Percentiles rank a stretch among this genome's conserved stretches.
Conservation (phyloP, 2,113 vertebrate species). For the Theristicus caerulescens region DNA sequence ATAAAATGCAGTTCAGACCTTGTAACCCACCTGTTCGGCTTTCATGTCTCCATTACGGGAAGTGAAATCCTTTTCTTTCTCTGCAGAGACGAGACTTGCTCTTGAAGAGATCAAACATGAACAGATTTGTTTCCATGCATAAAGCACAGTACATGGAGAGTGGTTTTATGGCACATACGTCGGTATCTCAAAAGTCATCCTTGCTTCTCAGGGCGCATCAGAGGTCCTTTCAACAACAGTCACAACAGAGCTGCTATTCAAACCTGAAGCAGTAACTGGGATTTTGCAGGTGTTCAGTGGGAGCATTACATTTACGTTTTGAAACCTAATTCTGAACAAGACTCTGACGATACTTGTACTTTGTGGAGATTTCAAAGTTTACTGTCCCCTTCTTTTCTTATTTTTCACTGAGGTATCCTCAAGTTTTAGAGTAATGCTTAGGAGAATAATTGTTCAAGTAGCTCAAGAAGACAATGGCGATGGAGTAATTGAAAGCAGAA, state of each 20-base stretch:
- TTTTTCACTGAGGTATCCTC: not conserved
- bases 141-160: constrained; percentile 10
- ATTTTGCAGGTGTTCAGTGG: not conserved
- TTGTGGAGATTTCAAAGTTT: constrained; percentile 15
- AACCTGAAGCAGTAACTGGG: constrained; percentile 43
- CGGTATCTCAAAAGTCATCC: not conserved
- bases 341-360: not conserved
- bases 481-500: constrained; percentile 43
- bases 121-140: constrained; percentile 40
- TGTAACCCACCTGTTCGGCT: constrained; percentile 9
- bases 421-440: constrained; percentile 18
- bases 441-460: constrained; percentile 43
- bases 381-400: constrained; percentile 17
- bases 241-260: constrained; percentile 41
- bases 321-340: constrained; percentile 20
- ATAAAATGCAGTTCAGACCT: constrained; percentile 28
- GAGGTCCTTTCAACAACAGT: constrained; percentile 18
- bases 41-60: constrained; percentile 10
- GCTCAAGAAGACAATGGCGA: not conserved
- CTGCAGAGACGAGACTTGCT: not conserved
- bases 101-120: constrained; percentile 38
- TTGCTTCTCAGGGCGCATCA: constrained; percentile 7
- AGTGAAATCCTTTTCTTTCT: constrained; percentile 24
- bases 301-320: constrained; percentile 1
- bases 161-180: not conserved